Evolutionary conservation across 2,113 vertebrate genomes (phyloP).

Genomic region (Oceanites oceanicus): DNA sequence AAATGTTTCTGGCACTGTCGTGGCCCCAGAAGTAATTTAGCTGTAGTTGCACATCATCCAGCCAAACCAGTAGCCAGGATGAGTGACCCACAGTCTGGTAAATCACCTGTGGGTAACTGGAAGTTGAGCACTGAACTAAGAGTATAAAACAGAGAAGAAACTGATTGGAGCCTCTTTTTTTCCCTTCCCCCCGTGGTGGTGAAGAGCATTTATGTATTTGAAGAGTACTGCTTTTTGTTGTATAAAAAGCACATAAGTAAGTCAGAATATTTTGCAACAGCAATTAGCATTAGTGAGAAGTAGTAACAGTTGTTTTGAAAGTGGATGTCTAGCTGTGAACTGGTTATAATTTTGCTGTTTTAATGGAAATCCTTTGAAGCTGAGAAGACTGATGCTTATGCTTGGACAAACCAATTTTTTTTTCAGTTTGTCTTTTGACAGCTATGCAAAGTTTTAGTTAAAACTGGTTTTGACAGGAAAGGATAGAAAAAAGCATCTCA

Average conservation of each 20-base stretch:
- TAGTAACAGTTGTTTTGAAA: conserved; percentile 5
- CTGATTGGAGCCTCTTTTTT: background rate
- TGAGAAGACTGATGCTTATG: background rate
- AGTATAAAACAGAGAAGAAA: background rate
- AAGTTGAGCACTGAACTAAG: background rate
- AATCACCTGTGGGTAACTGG: background rate
- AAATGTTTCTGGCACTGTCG: background rate
- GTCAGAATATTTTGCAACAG: background rate
- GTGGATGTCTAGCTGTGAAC: background rate
- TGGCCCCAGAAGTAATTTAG: background rate
- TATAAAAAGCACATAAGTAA: background rate
- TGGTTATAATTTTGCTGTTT: background rate
- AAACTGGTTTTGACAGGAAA: background rate
- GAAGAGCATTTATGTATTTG: background rate
- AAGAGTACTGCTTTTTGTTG: background rate
- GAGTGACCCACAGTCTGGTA: background rate
- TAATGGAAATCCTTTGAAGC: background rate
- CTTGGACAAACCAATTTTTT: background rate
- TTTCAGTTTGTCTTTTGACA: background rate
- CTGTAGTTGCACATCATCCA: background rate
- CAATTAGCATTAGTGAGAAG: background rate
- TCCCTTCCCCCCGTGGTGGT: background rate
- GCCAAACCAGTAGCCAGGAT: background rate
- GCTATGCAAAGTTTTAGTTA: background rate
- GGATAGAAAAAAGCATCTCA: background rate